Conservation (phyloP, 2,888 invertebrate species). For the Tipula unca region DNA sequence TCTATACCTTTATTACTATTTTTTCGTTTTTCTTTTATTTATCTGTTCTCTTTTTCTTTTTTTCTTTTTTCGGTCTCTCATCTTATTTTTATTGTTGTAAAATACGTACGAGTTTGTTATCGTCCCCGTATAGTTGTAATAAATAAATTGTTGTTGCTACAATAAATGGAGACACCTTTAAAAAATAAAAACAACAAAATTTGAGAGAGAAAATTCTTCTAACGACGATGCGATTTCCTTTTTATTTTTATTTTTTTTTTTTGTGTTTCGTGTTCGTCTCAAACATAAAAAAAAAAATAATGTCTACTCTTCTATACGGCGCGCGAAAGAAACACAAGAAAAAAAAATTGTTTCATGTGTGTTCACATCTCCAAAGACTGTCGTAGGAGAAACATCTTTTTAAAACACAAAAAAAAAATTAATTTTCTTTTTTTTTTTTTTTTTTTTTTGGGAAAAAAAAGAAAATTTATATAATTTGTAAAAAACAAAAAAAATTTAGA, state of each 20-base stretch:
- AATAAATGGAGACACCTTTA: conserved; percentile 14
- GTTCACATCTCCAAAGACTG: conserved; percentile 29
- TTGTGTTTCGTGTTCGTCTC: neutral
- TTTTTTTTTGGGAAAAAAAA: neutral
- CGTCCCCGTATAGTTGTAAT: neutral
- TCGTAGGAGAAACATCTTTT: conserved; percentile 29
- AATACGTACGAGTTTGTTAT: neutral
- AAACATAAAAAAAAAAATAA: neutral
- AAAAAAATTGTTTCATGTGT: conserved; percentile 9
- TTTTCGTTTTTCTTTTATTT: neutral
- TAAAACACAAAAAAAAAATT: conserved; percentile 10
- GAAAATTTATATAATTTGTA: neutral
- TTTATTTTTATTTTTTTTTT: neutral
- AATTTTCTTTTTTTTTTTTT: neutral
- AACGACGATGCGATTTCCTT: conserved; percentile 16
- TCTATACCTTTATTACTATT: neutral
- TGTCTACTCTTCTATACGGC: neutral
- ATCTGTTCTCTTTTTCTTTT: neutral
- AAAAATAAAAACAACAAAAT: neutral
- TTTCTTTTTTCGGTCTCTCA: neutral
- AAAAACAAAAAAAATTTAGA: neutral
- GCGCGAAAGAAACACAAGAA: conserved; percentile 15
- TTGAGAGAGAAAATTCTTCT: conserved; percentile 15
- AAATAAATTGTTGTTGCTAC: neutral
- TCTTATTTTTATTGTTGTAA: neutral